Evolutionary conservation across 2,797 vertebrate species (phyloP).

Genomic region (Hydrophis major): DNA sequence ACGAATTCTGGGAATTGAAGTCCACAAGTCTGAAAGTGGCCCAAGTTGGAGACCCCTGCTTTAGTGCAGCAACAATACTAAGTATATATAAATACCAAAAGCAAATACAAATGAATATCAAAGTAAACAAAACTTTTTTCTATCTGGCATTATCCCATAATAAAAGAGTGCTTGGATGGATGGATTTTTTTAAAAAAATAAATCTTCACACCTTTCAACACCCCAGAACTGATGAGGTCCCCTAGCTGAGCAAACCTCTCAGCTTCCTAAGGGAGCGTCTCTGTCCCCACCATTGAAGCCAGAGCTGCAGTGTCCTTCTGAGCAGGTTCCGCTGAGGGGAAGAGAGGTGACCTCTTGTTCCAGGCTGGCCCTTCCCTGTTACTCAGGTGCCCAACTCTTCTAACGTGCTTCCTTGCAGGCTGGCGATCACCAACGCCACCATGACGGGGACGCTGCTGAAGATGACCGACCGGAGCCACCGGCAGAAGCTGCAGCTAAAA

Average conservation of each 20-base stretch:
- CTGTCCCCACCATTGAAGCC: no score
- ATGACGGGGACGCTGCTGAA: slow-evolving; percentile 88
- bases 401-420: slow-evolving; percentile 65
- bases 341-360: rapidly evolving
- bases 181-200: neutral
- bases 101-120: neutral
- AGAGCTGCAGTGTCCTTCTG: rapidly evolving
- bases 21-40: no score
- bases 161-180: neutral
- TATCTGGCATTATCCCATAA: neutral
- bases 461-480: slow-evolving; percentile 92
- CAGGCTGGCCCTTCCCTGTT: rapidly evolving
- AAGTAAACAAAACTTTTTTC: neutral
- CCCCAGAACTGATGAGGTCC: rapidly evolving
- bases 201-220: neutral
- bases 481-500: slow-evolving; percentile 96
- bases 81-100: neutral
- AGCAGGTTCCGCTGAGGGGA: neutral
- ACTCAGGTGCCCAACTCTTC: neutral
- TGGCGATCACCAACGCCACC: slow-evolving; percentile 90
- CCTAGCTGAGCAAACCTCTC: neutral
- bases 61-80: neutral
- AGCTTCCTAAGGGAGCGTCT: no score
- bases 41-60: no score
- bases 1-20: no score